Evolutionary conservation across 1,140 invertebrate species (phyloP), one percentile per base, ranked within the genome.

Genomic region (Drosophila kurseongensis): DNA sequence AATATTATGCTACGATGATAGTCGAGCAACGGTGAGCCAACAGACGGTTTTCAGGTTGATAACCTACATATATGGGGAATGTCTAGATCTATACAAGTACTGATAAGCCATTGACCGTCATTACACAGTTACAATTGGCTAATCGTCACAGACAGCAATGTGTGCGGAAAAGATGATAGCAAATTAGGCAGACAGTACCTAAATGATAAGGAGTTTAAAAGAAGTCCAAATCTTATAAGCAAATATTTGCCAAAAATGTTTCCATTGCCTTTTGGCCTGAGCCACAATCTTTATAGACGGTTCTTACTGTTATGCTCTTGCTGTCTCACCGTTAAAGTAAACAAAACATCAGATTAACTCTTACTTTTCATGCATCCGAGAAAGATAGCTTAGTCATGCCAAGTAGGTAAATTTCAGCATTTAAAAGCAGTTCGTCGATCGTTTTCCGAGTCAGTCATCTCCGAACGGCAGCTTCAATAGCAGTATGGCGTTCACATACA

Each of bases 401-500:
- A 35, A 69, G 50, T 69, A 10, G 23, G 14, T 47, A 9, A 12
- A 7, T 69, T 41, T 44, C 2, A 52, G 36, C 13, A 1, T 76
- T 55, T 76, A 76, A 29, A 77, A 38, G 48, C 63, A 5, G 36
- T 13, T 36, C 9, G 35, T 16, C 16, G 35, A 7, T 13, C 8
- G 16, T 8, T 12, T 40, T 4, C 9, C 32, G 18, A 27, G 7
- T 23, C 51, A 60, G 36, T 55, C 9, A 14, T n/a, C 16, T 6
- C 8, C 18, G 3, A 32, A 45, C 1, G 27, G 23, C 23, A 23
- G 35, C 55, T 50, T 1, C 14, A 5, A 41, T 5, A 5, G 8
- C 8, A 57, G 35, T 8, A 78, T 78, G 76, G 66, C 29, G 23
- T 5, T 78, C 9, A 42, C 76, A 2, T 78, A 73, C 14, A 14